phyloP scores from a whole-genome alignment of 2,888 invertebrate species.

The Trachelus tabidus region DNA sequence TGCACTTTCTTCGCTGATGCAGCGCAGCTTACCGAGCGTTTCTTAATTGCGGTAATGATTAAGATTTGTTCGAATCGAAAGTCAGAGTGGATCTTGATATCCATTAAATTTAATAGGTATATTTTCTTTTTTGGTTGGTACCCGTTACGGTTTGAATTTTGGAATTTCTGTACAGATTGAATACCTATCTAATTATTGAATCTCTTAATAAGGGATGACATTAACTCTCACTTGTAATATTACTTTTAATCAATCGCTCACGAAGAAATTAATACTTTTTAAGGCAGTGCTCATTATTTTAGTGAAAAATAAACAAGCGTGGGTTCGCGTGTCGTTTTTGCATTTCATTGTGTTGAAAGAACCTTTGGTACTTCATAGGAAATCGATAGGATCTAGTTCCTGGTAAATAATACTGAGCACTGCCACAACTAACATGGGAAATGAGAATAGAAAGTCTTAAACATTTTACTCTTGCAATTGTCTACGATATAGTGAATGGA shows the following conservation, averaged over 20 bases:
- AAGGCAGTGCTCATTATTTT: neutral
- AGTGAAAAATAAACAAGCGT: neutral
- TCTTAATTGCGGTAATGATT: slow-evolving; percentile 46
- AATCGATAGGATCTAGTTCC: neutral
- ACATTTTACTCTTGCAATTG: neutral
- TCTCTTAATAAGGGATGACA: neutral
- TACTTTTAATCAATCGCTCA: neutral
- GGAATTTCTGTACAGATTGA: neutral
- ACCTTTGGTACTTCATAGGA: neutral
- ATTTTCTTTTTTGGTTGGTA: neutral
- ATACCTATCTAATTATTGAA: neutral
- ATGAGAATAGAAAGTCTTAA: neutral
- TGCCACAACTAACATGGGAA: neutral
- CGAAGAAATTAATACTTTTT: neutral
- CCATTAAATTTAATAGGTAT: neutral
- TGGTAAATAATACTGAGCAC: neutral
- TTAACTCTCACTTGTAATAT: neutral
- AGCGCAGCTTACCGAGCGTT: slow-evolving; percentile 17
- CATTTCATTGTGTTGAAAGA: neutral
- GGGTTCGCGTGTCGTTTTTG: too few species aligned
- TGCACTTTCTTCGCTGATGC: neutral
- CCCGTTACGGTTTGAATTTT: neutral
- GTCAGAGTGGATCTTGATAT: slow-evolving; percentile 9
- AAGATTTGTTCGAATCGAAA: slow-evolving; percentile 40
- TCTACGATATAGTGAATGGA: neutral